phyloP scores from a whole-genome alignment of 2,888 invertebrate genomes.

The Volucella inanis region DNA sequence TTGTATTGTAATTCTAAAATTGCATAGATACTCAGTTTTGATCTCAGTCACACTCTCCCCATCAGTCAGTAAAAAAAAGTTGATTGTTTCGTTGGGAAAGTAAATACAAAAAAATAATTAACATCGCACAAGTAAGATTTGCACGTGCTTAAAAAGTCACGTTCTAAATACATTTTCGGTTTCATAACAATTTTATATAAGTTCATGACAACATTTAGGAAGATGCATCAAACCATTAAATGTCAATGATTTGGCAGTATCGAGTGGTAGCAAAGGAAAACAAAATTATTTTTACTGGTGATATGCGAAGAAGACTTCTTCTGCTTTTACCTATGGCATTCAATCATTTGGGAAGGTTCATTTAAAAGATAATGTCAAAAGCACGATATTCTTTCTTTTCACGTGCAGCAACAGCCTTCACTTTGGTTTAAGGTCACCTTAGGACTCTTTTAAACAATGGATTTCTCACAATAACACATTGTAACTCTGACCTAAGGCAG shows the following conservation, averaged over 20 bases:
- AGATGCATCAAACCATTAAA: slow-evolving; percentile 27
- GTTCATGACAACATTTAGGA: slow-evolving; percentile 12
- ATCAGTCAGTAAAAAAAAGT: background rate
- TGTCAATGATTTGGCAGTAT: slow-evolving; percentile 51
- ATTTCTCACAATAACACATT: no score
- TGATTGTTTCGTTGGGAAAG: background rate
- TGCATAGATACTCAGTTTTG: background rate
- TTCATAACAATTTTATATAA: slow-evolving; percentile 60
- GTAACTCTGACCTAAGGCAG: no score
- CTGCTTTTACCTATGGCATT: slow-evolving; percentile 17
- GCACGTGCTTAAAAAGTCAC: slow-evolving; percentile 51
- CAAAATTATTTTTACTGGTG: slow-evolving; percentile 12
- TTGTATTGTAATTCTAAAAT: slow-evolving; percentile 32
- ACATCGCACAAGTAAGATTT: background rate
- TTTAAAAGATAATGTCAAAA: slow-evolving; percentile 24
- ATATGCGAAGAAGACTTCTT: background rate
- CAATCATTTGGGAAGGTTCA: slow-evolving; percentile 23
- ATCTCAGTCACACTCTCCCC: background rate
- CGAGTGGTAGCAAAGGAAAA: background rate
- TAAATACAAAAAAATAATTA: background rate
- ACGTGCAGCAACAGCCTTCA: slow-evolving; percentile 36
- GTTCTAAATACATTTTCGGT: slow-evolving; percentile 40
- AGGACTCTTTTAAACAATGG: no score
- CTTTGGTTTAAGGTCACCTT: slow-evolving; percentile 28
- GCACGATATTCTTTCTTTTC: background rate